Percentiles rank a stretch among this genome's conserved stretches.
phyloP scores from a whole-genome alignment of 1,140 invertebrate species.

The Anastrepha obliqua region DNA sequence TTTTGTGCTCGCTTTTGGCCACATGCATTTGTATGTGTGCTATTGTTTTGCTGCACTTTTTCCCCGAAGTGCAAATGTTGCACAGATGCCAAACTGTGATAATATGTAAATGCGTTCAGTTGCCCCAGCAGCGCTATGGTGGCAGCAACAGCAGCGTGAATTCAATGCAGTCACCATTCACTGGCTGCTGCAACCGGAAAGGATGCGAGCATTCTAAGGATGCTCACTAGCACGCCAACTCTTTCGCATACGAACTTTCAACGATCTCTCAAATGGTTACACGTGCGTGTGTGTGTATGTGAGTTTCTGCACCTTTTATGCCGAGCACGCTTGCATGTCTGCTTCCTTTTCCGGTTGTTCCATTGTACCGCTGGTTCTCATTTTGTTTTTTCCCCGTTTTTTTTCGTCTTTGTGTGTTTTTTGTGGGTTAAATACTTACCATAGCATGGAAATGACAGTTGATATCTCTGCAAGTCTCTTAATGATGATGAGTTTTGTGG shows the following conservation, averaged over 20 bases:
- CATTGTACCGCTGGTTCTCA: background rate
- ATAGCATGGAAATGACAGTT: conserved; percentile 32
- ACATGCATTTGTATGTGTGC: background rate
- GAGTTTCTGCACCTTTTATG: conserved; percentile 26
- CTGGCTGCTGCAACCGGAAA: conserved; percentile 29
- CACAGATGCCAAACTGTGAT: conserved; percentile 30
- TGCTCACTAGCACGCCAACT: conserved; percentile 26
- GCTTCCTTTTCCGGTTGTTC: conserved; percentile 27
- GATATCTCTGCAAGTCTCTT: conserved; percentile 26
- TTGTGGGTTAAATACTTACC: conserved; percentile 32
- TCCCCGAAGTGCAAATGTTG: background rate
- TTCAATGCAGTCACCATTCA: background rate
- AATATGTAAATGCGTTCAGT: conserved; percentile 32
- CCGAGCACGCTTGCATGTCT: background rate
- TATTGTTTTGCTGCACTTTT: background rate
- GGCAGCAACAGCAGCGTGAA: background rate
- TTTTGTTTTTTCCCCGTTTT: background rate
- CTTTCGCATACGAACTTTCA: background rate
- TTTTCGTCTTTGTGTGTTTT: background rate
- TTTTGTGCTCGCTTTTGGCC: background rate
- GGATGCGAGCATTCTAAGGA: background rate
- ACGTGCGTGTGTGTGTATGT: background rate
- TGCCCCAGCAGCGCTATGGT: background rate
- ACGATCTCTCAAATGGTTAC: too few species aligned
- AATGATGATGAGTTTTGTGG: conserved; percentile 46